Conservation (phyloP, 2,113 vertebrate genomes). For the Gobiocypris rarus region DNA sequence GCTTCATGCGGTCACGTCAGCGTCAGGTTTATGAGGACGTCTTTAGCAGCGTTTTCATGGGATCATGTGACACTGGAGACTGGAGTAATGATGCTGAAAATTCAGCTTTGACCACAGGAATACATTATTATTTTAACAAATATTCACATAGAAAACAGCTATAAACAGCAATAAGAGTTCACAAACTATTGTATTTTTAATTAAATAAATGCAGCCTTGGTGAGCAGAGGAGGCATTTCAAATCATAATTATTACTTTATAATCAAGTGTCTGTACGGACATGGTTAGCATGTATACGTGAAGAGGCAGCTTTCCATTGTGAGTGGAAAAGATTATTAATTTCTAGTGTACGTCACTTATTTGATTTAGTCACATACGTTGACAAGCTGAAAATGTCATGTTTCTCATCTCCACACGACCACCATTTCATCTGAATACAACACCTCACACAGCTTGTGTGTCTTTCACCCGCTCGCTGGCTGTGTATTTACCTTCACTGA, state of each 20-base stretch:
- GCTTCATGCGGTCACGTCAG: not conserved
- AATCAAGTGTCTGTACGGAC: no score
- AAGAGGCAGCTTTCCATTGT: not conserved
- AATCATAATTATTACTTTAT: no score
- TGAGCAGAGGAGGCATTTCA: not conserved
- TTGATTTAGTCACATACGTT: not conserved
- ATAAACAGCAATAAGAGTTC: no score
- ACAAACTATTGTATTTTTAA: no score
- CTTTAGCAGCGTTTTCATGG: no score
- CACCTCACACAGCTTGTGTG: not conserved
- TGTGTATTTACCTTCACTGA: constrained; percentile 3
- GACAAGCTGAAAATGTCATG: not conserved
- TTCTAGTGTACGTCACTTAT: not conserved
- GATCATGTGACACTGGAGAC: no score
- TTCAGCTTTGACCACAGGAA: no score
- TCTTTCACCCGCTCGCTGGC: not conserved
- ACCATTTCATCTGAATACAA: constrained; percentile 1
- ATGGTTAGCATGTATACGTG: not conserved
- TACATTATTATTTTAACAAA: no score
- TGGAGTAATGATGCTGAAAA: no score
- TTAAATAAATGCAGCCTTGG: no score
- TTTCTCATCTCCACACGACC: not conserved
- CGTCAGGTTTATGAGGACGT: not conserved
- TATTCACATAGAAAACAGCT: no score
- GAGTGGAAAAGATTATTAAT: not conserved